Conservation (phyloP, 1,140 invertebrate species). For the Theocolax elegans region DNA sequence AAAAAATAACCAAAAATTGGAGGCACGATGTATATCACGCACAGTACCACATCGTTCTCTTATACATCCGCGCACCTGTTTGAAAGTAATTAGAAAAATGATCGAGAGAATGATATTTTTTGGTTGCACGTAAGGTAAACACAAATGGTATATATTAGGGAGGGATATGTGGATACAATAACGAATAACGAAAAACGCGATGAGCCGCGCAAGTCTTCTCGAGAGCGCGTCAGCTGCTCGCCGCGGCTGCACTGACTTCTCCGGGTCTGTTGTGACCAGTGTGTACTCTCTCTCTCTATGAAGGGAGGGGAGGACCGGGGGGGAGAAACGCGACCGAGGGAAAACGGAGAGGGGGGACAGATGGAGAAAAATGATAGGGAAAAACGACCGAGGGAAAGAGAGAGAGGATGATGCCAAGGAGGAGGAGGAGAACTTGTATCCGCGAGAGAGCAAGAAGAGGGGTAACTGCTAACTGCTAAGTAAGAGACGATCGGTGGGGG, state of each 20-base stretch:
- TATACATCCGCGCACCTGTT: too few relatives aligned
- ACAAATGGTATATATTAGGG: too few relatives aligned
- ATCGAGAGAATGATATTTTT: too few relatives aligned
- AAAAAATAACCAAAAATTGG: too few relatives aligned
- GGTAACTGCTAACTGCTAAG: conserved; percentile 13
- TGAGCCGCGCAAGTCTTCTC: too few relatives aligned
- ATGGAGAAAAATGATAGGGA: conserved; percentile 28
- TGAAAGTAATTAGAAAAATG: too few relatives aligned
- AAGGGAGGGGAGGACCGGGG: neutral
- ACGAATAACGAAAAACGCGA: too few relatives aligned
- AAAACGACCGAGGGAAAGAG: conserved; percentile 1
- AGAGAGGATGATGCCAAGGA: conserved; percentile 3
- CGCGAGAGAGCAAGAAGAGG: conserved; percentile 34
- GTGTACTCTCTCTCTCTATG: conserved; percentile 6
- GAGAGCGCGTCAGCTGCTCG: conserved; percentile 57
- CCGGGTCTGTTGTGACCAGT: conserved; percentile 35
- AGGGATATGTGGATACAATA: too few relatives aligned
- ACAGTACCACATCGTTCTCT: too few relatives aligned
- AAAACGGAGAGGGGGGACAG: conserved; percentile 9
- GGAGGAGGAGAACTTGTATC: conserved; percentile 16
- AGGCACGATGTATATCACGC: too few relatives aligned
- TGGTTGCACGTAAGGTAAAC: too few relatives aligned
- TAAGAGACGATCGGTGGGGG: conserved; percentile 29
- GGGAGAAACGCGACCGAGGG: neutral
- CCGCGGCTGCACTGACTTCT: conserved; percentile 49